Evolutionary conservation across 2,888 invertebrate genomes (phyloP).

Genomic region (Tineola bisselliella): DNA sequence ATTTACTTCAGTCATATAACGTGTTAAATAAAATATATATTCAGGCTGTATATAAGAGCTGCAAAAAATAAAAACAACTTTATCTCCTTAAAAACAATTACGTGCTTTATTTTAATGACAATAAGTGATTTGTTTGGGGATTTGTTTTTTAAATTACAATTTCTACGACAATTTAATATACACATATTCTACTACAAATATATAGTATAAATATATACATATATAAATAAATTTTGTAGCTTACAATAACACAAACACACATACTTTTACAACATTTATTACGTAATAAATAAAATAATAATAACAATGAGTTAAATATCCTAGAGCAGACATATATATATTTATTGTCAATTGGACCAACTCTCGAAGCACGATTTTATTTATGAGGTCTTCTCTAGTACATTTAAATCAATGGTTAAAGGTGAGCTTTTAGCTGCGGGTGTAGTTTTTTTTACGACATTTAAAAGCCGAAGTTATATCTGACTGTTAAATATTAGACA

Average conservation of each 20-base stretch:
- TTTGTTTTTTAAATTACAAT: background rate
- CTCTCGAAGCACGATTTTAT: background rate
- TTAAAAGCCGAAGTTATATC: too few relatives aligned
- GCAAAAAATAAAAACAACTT: slow-evolving; percentile 14
- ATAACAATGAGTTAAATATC: too few relatives aligned
- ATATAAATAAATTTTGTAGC: background rate
- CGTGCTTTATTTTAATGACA: background rate
- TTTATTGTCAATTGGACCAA: too few relatives aligned
- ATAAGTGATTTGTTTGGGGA: background rate
- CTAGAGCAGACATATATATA: too few relatives aligned
- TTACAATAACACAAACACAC: background rate
- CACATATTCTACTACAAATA: too few relatives aligned
- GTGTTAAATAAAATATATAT: too few relatives aligned
- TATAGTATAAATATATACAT: background rate
- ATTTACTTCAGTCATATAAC: too few relatives aligned
- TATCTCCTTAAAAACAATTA: slow-evolving; percentile 4
- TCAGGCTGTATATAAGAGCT: too few relatives aligned
- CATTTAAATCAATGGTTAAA: slow-evolving; percentile 18
- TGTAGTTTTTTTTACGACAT: too few relatives aligned
- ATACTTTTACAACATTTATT: background rate
- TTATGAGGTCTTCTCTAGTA: too few relatives aligned
- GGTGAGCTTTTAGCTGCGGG: background rate
- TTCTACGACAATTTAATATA: background rate
- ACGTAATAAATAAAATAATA: background rate
- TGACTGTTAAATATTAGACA: too few relatives aligned